Base-by-base conservation (phyloP, 1,140 invertebrate species). In the Adelges cooleyi region DNA sequence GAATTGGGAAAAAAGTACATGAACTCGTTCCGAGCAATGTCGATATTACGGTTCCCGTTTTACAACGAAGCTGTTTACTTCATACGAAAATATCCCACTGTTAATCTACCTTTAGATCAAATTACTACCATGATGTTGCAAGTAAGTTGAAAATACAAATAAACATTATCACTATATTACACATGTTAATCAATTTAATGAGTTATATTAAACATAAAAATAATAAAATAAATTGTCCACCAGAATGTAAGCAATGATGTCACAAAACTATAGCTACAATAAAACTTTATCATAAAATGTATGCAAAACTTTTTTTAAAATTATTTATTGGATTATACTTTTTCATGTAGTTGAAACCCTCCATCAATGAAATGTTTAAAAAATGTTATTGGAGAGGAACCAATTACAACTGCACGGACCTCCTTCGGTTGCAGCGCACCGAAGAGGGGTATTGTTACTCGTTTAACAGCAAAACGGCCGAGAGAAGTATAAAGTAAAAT, bases 371-470 rank as follows among this genome's bases (percentile, higher is more conserved):
- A 2, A 53, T 71, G 20, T 69, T 71, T 18, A 1, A 38, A 2
- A 22, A 29, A 13, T 71, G 70, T 42, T 69, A 38, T 52, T 71
- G 69, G 69, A 51, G 65, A 48, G 68, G 70, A 3, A 40, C 33
- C 2, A 1, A 1, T 2, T 27, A 53, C 17, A 56, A 66, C 23
- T 71, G 70, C 54, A 40, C 22, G 2, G 40, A 68, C 10, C 22
- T 67, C 1, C 53, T 71, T 15, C 65, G 69, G 10, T 40, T 66
- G 18, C 70, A 71, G 52, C 38, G 66, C 8, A 70, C 70, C 1
- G 70, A 71, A 42, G 67, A 69, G 40, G 70, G 70, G 27, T 71
- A 67, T 52, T 71, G 70, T 65, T 71, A 69, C 51, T 71, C 70
- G 8, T 71, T 71, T 40, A 71, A 71, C 48, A 70, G 69, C 23